Evolutionary conservation across 2,888 invertebrate genomes (phyloP).

Genomic region (Amphipyra berbera): DNA sequence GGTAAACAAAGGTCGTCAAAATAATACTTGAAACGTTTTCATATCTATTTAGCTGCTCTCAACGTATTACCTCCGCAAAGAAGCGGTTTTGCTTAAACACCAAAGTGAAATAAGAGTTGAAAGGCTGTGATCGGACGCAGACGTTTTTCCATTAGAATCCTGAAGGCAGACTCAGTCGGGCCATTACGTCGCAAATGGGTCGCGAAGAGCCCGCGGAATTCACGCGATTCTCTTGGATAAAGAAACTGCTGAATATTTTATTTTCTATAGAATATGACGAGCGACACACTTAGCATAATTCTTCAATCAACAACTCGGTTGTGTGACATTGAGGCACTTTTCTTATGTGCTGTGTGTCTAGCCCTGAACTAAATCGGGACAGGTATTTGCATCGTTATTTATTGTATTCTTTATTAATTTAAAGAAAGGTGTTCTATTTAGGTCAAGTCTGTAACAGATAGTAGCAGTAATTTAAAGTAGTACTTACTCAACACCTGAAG

Average conservation of each 20-base stretch:
- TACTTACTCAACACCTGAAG: not conserved
- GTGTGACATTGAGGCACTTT: slow-evolving; percentile 71
- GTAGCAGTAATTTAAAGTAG: not conserved
- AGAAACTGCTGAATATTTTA: slow-evolving; percentile 55
- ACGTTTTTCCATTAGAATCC: slow-evolving; percentile 77
- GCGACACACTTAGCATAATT: slow-evolving; percentile 72
- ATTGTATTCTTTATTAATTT: slow-evolving; percentile 26
- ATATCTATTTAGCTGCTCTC: slow-evolving; percentile 24
- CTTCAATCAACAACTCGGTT: slow-evolving; percentile 69
- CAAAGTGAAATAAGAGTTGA: slow-evolving; percentile 64
- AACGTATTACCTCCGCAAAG: slow-evolving; percentile 43
- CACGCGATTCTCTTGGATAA: slow-evolving; percentile 68
- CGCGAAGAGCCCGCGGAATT: slow-evolving; percentile 69
- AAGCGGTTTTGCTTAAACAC: slow-evolving; percentile 45
- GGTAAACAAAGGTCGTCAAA: not conserved
- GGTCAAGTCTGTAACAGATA: slow-evolving; percentile 11
- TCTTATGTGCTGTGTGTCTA: slow-evolving; percentile 59
- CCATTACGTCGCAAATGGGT: slow-evolving; percentile 80
- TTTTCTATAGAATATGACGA: slow-evolving; percentile 63
- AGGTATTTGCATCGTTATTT: slow-evolving; percentile 56
- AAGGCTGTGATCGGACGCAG: slow-evolving; percentile 70
- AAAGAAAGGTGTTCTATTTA: slow-evolving; percentile 23
- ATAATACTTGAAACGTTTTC: slow-evolving; percentile 27
- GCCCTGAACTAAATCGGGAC: slow-evolving; percentile 73
- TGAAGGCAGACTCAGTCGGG: slow-evolving; percentile 69